A percentile compares a stretch with the other conserved stretches of the same genome.
phyloP scores from a whole-genome alignment of 2,888 invertebrate genomes.

The Trissolcus japonicus region DNA sequence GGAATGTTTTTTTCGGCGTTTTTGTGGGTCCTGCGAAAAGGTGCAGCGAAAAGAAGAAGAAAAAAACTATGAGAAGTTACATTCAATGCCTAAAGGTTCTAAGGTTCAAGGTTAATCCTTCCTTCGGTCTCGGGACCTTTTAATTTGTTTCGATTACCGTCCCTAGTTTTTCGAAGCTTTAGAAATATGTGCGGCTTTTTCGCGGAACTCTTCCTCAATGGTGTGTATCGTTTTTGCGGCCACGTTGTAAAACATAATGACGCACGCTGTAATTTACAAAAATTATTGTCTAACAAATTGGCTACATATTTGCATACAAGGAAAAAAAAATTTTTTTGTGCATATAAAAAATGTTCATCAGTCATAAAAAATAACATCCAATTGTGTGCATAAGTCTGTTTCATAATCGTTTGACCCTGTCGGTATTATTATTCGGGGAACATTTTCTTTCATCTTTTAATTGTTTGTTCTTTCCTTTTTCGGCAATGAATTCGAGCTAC shows the following conservation, averaged over 20 bases:
- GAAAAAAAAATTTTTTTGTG: constrained; percentile 18
- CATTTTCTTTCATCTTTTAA: no score
- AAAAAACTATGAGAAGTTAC: constrained; percentile 35
- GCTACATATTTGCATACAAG: constrained; percentile 20
- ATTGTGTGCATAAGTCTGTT: no score
- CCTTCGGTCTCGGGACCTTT: constrained; percentile 43
- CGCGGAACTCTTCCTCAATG: constrained; percentile 28
- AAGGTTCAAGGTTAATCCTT: constrained; percentile 57
- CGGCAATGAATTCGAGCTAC: no score
- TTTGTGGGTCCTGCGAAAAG: constrained; percentile 48
- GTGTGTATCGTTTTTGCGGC: constrained; percentile 15
- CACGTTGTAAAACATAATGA: constrained; percentile 42
- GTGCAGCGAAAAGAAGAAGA: constrained; percentile 31
- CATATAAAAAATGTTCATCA: constrained; percentile 21
- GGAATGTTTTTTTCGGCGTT: constrained; percentile 18
- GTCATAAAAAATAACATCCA: not conserved
- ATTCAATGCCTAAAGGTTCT: constrained; percentile 52
- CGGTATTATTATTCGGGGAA: no score
- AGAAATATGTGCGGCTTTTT: constrained; percentile 43
- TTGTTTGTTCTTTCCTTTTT: no score
- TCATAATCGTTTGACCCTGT: no score
- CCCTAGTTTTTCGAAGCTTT: constrained; percentile 48
- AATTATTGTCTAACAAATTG: constrained; percentile 46
- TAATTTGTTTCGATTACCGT: constrained; percentile 50
- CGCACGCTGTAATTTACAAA: constrained; percentile 37